Base-by-base conservation (phyloP, 2,888 invertebrate genomes). In the Drosophila nigricruria region DNA sequence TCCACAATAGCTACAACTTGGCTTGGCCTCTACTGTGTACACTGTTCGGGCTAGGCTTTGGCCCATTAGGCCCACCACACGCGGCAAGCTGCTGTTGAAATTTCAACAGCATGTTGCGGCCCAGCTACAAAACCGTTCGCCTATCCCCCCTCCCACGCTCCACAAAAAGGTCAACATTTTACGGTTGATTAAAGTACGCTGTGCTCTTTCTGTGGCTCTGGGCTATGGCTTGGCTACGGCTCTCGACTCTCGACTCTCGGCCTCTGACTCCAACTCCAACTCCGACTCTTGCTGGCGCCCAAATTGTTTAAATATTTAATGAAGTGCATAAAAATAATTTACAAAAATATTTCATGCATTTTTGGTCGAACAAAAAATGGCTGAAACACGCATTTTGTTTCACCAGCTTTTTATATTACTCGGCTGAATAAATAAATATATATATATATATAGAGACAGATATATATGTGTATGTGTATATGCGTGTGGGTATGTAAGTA, bases 241-340 rank as follows among this genome's bases (percentile, higher is more conserved):
- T 16, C 50, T 32, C 20, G 2, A 9, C 45, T 45, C 23, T 45
- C 50, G 20, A 16, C 50, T 14, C 14, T 20, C 14, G 20, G 50
- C 30, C 18, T 6, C 18, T 27, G 47, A 27, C 27, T 47, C 49
- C 10, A 5, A 18, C 50, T 49, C 49, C n/a, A 23, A 23, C 16
- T 50, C 30, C 32, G 18, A 14, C 38, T 38, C 34, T 66, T 52
- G 34, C 59, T 25, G 60, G 66, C 73, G 53, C 65, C 61, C 71
- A 85, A 87, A 87, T 87, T 87, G 88, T 82, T 89, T 75, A 82
- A 87, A 87, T 87, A 82, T 86, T 89, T 89, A 87, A 87, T 82
- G 82, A 83, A 82, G 82, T 82, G 83, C 79, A 82, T 73, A 81
- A 83, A 82, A 82, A 82, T 89, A 85, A 87, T 85, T 83, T 82